These are phyloP conservation scores for Malthinus seriepunctatus DNA, from an alignment of 2,888 invertebrate species.

Conservation along the genomic window DNA sequence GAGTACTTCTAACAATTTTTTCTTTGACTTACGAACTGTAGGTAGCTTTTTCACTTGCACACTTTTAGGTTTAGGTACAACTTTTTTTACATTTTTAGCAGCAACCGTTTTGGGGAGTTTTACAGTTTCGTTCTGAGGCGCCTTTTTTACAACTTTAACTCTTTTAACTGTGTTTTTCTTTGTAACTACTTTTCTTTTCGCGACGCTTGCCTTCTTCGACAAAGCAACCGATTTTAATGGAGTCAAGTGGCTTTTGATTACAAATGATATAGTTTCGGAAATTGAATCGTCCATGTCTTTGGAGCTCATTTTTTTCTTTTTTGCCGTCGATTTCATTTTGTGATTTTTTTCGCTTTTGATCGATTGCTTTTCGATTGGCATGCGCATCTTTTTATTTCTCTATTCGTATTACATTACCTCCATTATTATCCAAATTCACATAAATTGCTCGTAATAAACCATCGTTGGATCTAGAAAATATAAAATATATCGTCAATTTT, in stretches of 20 bases:
- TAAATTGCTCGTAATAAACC: too few species aligned
- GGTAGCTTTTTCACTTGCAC: conserved; percentile 10
- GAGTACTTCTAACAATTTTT: conserved; percentile 9
- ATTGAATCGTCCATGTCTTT: conserved; percentile 45
- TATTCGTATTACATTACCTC: too few species aligned
- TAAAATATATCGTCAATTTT: too few species aligned
- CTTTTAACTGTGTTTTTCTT: conserved; percentile 3
- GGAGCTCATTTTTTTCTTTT: conserved; percentile 41
- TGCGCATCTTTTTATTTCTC: conserved; percentile 22
- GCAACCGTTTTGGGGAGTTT: not conserved
- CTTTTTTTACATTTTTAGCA: conserved; percentile 12
- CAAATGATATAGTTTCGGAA: conserved; percentile 51
- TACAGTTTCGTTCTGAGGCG: not conserved
- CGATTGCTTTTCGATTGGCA: conserved; percentile 24
- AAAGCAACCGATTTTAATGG: conserved; percentile 41
- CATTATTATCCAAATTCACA: too few species aligned
- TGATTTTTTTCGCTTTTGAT: conserved; percentile 28
- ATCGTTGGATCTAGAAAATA: too few species aligned
- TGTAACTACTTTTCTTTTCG: conserved; percentile 39
- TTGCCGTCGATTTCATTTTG: conserved; percentile 37
- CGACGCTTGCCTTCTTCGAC: conserved; percentile 34
- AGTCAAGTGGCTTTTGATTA: conserved; percentile 51
- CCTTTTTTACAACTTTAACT: conserved; percentile 8
- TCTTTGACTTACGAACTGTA: conserved; percentile 14
- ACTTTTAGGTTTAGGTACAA: conserved; percentile 6